Evolutionary conservation across 2,797 vertebrate genomes (phyloP).

Genomic region (Pangasius larnaudii): DNA sequence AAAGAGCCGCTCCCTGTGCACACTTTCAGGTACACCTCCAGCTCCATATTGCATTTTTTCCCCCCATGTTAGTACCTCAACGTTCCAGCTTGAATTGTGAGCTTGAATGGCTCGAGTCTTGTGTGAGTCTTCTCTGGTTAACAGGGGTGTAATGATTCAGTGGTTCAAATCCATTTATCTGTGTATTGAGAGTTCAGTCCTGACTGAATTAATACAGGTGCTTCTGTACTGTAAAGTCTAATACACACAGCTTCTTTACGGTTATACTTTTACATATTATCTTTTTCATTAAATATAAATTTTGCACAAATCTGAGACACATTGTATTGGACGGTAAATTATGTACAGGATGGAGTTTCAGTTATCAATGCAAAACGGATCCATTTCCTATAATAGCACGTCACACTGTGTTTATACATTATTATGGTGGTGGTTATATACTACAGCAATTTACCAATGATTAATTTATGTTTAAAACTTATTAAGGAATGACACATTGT

Average conservation of each 20-base stretch:
- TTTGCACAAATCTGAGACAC: not conserved
- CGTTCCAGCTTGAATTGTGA: not conserved
- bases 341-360: too few species aligned
- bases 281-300: not conserved
- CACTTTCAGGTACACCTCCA: slow-evolving; percentile 85
- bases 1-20: slow-evolving; percentile 96
- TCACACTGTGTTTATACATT: too few species aligned
- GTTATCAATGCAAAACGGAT: too few species aligned
- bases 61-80: not conserved
- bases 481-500: too few species aligned
- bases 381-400: too few species aligned
- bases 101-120: not conserved
- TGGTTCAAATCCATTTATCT: not conserved
- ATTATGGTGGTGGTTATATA: too few species aligned
- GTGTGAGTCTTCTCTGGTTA: not conserved
- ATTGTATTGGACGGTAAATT: not conserved
- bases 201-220: not conserved
- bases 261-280: not conserved
- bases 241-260: not conserved
- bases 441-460: too few species aligned
- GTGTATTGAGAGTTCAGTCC: not conserved
- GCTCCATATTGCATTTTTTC: not conserved
- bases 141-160: not conserved
- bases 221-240: not conserved
- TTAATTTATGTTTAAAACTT: too few species aligned